Evolutionary conservation across 92 coral and sea anemone genomes (phyloP), one percentile per base, ranked within the genome.

Genomic region (Plumapathes pennacea): DNA sequence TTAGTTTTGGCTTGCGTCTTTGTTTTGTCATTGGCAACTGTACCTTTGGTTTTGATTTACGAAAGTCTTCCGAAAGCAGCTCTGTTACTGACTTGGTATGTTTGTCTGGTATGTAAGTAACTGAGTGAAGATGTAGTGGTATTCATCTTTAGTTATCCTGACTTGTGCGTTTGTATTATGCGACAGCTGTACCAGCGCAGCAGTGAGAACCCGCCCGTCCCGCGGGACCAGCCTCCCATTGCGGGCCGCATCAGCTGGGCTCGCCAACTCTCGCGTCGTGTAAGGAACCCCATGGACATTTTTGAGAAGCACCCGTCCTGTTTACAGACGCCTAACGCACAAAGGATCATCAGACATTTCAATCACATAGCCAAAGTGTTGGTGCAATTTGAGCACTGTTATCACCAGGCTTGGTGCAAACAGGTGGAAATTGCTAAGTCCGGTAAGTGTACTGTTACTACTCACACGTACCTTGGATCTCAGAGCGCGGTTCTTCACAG

Each of bases 201-300:
- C 38, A 77, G 86, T 57, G 83, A 77, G 46, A 81, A 84, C 43
- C 96, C 96, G 12, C 85, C 82, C 0, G 67, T 82, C 2, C 80
- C 74, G 25, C 96, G 96, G 30, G 90, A 87, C 56, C 41, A 77
- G 10, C 96, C 96, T 0, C 96, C 89, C 24, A 83, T 82, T 45
- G 84, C 89, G 12, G 96, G 96, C 12, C 89, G 96, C 66, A 87
- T 87, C 49, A 78, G 60, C 30, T 87, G 96, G 96, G 72, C 83
- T 10, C 60, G 86, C 26, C 96, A 87, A 69, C 78, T 87, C 37
- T 82, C 68, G 96, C 76, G 96, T 53, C 89, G 83, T 23, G 78
- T 87, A 48, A 74, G 96, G 7, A 78, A 83, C 39, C 96, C 96
- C 0, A 87, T 87, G 96, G 72, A 87, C 57, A 57, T 62, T 25